These are phyloP conservation scores for Stratiomys singularior DNA, from an alignment of 2,888 invertebrate species.

Conservation along the genomic window DNA sequence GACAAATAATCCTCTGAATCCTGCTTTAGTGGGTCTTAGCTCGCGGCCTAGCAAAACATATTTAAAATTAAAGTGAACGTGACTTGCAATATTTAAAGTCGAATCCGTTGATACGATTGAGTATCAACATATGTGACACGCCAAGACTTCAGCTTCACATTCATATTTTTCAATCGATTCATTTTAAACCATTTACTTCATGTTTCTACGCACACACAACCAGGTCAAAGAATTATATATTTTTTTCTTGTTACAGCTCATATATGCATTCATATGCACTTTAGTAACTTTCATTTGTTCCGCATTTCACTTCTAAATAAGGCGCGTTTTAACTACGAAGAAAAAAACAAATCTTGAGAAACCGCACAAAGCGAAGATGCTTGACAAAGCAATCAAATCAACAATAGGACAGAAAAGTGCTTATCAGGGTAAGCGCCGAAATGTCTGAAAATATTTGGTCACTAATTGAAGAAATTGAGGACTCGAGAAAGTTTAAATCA, in stretches of 20 bases:
- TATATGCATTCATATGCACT: slow-evolving; percentile 7
- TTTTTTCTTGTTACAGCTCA: neutral
- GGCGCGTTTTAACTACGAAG: neutral
- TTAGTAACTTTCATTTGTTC: neutral
- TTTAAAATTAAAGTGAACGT: no score
- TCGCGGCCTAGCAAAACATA: no score
- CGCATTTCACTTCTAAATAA: neutral
- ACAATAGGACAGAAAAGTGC: slow-evolving; percentile 1
- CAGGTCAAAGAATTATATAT: no score
- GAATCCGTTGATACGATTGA: no score
- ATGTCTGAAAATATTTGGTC: slow-evolving; percentile 7
- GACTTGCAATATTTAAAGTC: no score
- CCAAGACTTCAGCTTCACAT: no score
- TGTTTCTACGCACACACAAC: no score
- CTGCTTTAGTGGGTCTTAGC: no score
- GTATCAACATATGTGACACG: no score
- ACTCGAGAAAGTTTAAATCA: slow-evolving; percentile 5
- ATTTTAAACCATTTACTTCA: no score
- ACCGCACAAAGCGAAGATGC: neutral
- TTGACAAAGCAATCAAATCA: neutral
- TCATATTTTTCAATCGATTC: no score
- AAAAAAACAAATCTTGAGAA: neutral
- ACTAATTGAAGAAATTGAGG: slow-evolving; percentile 9
- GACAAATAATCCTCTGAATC: no score
- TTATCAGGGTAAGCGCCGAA: slow-evolving; percentile 10